Percentiles rank a stretch among this genome's conserved stretches.
Conservation (phyloP, 1,140 invertebrate species). For the Tachypleus tridentatus region DNA sequence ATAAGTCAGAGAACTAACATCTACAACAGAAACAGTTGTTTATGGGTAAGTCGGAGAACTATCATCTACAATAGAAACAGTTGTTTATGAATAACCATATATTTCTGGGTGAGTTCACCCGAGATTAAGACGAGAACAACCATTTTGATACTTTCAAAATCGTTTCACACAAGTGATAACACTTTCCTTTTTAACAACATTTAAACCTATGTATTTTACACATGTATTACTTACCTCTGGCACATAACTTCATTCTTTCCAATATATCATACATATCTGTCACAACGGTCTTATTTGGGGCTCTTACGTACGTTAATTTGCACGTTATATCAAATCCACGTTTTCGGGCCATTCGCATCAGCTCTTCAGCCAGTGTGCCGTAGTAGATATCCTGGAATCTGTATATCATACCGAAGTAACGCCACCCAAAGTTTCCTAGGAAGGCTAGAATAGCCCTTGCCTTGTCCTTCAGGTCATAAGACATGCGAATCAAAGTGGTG, state of each 20-base stretch:
- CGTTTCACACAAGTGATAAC: too few species aligned
- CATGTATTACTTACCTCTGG: constrained; percentile 17
- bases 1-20: too few species aligned
- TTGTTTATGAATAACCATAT: too few species aligned
- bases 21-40: too few species aligned
- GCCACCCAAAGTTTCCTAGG: constrained; percentile 20
- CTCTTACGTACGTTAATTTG: constrained; percentile 16
- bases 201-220: too few species aligned
- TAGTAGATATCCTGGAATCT: constrained; percentile 23
- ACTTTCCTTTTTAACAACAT: too few species aligned
- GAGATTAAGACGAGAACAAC: too few species aligned
- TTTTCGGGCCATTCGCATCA: constrained; percentile 9
- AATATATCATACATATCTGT: constrained; percentile 19
- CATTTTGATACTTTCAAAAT: too few species aligned
- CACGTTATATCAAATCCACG: constrained; percentile 14
- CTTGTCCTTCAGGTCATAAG: constrained; percentile 24
- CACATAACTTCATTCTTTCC: constrained; percentile 18
- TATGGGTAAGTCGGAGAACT: too few species aligned
- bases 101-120: too few species aligned
- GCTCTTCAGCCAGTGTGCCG: constrained; percentile 17
- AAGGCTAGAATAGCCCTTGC: constrained; percentile 22
- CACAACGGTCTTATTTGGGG: constrained; percentile 18
- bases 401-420: constrained; percentile 21
- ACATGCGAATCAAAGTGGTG: constrained; percentile 20
- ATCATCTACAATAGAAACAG: too few species aligned